These are phyloP conservation scores for Pimephales promelas DNA, from an alignment of 2,113 vertebrate genomes.

Conservation along the genomic window DNA sequence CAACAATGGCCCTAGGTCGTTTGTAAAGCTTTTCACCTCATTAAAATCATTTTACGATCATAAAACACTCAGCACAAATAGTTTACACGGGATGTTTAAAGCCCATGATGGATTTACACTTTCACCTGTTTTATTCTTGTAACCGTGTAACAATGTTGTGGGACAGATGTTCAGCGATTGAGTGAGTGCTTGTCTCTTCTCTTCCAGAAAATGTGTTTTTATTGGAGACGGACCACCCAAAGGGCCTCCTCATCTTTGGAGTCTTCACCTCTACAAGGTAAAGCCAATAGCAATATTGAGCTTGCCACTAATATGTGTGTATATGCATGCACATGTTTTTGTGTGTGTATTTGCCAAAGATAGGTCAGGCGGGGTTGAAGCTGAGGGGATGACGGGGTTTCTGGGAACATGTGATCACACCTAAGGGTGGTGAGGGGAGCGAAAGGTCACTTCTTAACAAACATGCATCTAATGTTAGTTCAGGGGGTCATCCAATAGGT, in stretches of 20 bases:
- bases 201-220: slow-evolving; percentile 94
- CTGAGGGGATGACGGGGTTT: background rate
- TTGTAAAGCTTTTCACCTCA: slow-evolving; percentile 24
- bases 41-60: slow-evolving; percentile 19
- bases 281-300: slow-evolving; percentile 65
- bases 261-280: slow-evolving; percentile 98
- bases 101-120: background rate
- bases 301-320: slow-evolving; percentile 14
- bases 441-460: slow-evolving; percentile 14
- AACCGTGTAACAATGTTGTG: background rate
- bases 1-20: background rate
- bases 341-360: slow-evolving; percentile 16
- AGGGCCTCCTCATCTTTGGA: slow-evolving; percentile 89
- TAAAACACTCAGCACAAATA: slow-evolving; percentile 13
- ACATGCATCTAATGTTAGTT: slow-evolving; percentile 12
- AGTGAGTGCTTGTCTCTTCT: slow-evolving; percentile 50
- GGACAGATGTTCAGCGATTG: background rate
- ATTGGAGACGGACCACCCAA: slow-evolving; percentile 91
- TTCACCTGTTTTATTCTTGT: slow-evolving; percentile 8
- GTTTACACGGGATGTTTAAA: background rate
- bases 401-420: slow-evolving; percentile 5
- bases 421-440: background rate
- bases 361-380: background rate
- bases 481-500: background rate
- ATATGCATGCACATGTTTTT: slow-evolving; percentile 25